These are phyloP conservation scores for Trematomus bernacchii DNA, from an alignment of 2,797 vertebrate species.

Conservation along the genomic window DNA sequence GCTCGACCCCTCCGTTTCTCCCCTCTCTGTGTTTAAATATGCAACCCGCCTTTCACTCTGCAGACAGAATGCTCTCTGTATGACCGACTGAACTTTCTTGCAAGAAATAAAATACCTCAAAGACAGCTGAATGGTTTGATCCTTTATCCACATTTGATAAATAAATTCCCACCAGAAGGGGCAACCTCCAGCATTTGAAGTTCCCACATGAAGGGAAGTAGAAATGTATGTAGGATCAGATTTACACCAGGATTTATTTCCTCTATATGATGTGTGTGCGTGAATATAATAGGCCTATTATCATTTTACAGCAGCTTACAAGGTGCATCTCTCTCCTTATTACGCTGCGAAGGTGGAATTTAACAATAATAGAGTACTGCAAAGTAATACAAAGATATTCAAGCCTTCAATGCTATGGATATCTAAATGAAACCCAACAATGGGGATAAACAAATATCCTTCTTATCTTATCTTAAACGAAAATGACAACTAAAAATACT, in stretches of 20 bases:
- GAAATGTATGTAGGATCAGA: not conserved
- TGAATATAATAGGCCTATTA: not conserved
- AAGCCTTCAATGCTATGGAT: not conserved
- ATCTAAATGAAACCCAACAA: not conserved
- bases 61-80: too few relatives aligned
- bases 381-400: not conserved
- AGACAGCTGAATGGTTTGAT: too few relatives aligned
- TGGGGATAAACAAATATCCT: not conserved
- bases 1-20: too few relatives aligned
- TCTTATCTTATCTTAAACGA: too few relatives aligned
- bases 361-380: not conserved
- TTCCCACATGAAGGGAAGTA: not conserved
- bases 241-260: not conserved
- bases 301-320: not conserved
- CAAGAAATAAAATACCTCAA: too few relatives aligned
- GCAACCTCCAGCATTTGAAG: not conserved
- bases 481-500: too few relatives aligned
- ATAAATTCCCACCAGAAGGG: too few relatives aligned
- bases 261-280: not conserved
- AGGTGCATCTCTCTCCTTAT: not conserved
- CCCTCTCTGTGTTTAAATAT: too few relatives aligned
- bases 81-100: too few relatives aligned
- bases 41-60: too few relatives aligned
- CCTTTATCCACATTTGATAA: too few relatives aligned
- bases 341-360: not conserved